Conservation (phyloP, 2,888 invertebrate species). For the Melinaea menophilus region DNA sequence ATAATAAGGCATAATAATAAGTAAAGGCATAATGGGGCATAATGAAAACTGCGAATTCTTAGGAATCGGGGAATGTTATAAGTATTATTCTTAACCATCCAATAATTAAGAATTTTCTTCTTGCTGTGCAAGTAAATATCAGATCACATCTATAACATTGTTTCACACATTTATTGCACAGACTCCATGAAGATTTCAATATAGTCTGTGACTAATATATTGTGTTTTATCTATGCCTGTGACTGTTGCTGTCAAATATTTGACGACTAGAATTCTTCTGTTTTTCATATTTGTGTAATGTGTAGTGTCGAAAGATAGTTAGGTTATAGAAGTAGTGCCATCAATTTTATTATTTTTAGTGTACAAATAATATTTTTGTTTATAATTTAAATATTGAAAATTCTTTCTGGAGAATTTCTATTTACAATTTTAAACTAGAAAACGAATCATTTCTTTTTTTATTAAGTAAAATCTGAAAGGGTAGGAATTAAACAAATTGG, state of each 20-base stretch:
- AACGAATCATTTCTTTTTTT: neutral
- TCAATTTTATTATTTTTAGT: conserved; percentile 10
- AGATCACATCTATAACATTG: too few relatives aligned
- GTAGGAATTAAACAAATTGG: conserved; percentile 30
- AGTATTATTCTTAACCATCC: too few relatives aligned
- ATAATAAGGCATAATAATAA: too few relatives aligned
- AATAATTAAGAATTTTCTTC: too few relatives aligned
- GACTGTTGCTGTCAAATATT: neutral
- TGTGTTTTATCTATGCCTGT: neutral
- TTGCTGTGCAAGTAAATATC: too few relatives aligned
- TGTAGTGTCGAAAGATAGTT: conserved; percentile 11
- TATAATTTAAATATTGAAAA: neutral
- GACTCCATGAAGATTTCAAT: too few relatives aligned
- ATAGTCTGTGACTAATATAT: too few relatives aligned
- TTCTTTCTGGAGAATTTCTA: neutral
- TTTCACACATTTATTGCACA: too few relatives aligned
- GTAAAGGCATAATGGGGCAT: too few relatives aligned
- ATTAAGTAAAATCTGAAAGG: conserved; percentile 16
- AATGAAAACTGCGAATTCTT: too few relatives aligned
- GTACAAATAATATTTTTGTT: neutral
- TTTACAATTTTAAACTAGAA: neutral
- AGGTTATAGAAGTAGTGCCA: conserved; percentile 20
- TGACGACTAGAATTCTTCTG: too few relatives aligned
- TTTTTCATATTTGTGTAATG: conserved; percentile 7
- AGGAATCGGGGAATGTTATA: too few relatives aligned